Percentiles rank a stretch among this genome's conserved stretches.
phyloP scores from a whole-genome alignment of 2,113 vertebrate species.

The Scalopus aquaticus region DNA sequence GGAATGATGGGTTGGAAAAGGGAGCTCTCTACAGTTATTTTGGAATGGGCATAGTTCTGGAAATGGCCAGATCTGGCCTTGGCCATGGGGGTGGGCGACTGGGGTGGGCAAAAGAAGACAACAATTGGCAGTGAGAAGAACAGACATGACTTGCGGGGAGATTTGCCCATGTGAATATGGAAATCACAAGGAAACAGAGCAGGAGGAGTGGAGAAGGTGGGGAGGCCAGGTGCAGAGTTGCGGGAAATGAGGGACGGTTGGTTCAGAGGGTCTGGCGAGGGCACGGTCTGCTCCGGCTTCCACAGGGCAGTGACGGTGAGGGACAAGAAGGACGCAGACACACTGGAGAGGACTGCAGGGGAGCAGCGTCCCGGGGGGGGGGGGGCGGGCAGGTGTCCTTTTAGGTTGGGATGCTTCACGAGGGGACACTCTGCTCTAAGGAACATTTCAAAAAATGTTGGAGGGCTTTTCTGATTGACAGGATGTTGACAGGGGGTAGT shows the following conservation, averaged over 20 bases:
- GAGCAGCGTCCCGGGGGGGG: background rate
- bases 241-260: background rate
- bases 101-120: background rate
- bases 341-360: background rate
- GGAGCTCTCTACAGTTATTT: background rate
- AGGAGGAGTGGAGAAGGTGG: background rate
- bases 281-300: background rate
- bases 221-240: too few species aligned
- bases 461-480: background rate
- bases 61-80: background rate
- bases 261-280: too few species aligned
- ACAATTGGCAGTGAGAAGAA: too few species aligned
- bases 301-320: background rate
- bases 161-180: accelerated
- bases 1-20: background rate
- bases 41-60: background rate
- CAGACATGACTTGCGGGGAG: background rate
- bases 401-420: background rate
- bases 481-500: background rate
- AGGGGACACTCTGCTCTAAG: background rate
- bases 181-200: background rate
- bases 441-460: background rate
- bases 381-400: background rate
- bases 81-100: accelerated
- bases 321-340: too few species aligned